Percentiles rank a stretch among this genome's conserved stretches.
phyloP scores from a whole-genome alignment of 2,797 vertebrate species.

The Typhlichthys subterraneus region DNA sequence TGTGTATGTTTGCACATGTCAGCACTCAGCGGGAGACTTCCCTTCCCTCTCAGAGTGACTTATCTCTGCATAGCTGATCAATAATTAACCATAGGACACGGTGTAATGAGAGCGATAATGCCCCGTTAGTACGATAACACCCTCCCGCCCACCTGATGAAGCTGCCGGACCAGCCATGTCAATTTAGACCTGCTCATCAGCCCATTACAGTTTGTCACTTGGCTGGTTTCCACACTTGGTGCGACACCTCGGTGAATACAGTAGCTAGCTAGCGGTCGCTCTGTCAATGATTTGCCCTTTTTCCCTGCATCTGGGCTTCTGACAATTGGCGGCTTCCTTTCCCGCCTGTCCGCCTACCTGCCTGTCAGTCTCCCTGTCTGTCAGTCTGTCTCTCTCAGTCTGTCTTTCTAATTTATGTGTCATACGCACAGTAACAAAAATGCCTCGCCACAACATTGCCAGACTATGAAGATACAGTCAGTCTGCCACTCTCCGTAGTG shows the following conservation, averaged over 20 bases:
- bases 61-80: constrained; percentile 76
- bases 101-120: constrained; percentile 77
- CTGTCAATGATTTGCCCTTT: too few species aligned
- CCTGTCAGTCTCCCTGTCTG: background rate
- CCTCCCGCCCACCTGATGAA: constrained; percentile 23
- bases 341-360: too few species aligned
- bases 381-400: background rate
- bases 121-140: constrained; percentile 61
- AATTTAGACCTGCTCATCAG: constrained; percentile 39
- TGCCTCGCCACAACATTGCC: too few species aligned
- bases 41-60: constrained; percentile 49
- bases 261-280: too few species aligned
- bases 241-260: constrained; percentile 2
- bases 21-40: constrained; percentile 44
- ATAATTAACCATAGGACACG: constrained; percentile 73
- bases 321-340: too few species aligned
- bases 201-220: constrained; percentile 52
- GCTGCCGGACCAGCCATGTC: constrained; percentile 31
- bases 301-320: too few species aligned
- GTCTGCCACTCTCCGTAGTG: too few species aligned
- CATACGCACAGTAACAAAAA: too few species aligned
- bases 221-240: constrained; percentile 37
- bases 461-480: too few species aligned
- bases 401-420: too few species aligned
- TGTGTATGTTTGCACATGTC: background rate